Conservation (phyloP, 2,888 invertebrate genomes). For the Nowickia ferox region DNA sequence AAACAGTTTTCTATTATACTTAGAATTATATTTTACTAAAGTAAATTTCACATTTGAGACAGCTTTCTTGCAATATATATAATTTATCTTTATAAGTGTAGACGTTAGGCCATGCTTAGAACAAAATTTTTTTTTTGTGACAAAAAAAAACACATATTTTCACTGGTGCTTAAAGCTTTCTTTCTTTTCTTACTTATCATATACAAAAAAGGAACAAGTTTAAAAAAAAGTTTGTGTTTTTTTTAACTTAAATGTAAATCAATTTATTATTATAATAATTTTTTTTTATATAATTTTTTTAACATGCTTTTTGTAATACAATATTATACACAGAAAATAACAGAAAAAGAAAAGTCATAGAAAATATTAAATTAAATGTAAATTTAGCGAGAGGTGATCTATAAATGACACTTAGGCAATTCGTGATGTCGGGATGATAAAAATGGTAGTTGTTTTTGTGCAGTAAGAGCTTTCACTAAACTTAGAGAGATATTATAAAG, state of each 20-base stretch:
- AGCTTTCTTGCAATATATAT: neutral
- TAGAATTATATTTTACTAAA: constrained; percentile 17
- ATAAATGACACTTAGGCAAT: constrained; percentile 66
- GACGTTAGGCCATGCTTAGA: neutral
- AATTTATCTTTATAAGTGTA: neutral
- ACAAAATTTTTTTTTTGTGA: neutral
- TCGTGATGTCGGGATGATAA: constrained; percentile 5
- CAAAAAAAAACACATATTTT: neutral
- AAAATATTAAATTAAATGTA: constrained; percentile 36
- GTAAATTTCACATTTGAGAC: constrained; percentile 36
- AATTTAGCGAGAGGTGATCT: constrained; percentile 55
- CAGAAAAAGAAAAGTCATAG: constrained; percentile 31
- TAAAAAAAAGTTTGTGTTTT: constrained; percentile 3
- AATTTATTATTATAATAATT: constrained; percentile 70
- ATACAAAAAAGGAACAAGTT: constrained; percentile 66
- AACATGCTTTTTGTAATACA: constrained; percentile 75
- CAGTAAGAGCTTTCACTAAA: constrained; percentile 2
- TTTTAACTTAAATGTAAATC: constrained; percentile 80
- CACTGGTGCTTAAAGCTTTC: constrained; percentile 1
- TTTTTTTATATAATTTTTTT: constrained; percentile 64
- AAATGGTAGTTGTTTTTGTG: constrained; percentile 35
- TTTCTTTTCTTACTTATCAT: constrained; percentile 27
- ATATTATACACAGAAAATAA: constrained; percentile 75
- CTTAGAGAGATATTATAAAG: constrained; percentile 1
- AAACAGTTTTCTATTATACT: constrained; percentile 28